Conservation (phyloP, 64 coral and sea anemone species). For the Hydrozoanthus tunicans region DNA sequence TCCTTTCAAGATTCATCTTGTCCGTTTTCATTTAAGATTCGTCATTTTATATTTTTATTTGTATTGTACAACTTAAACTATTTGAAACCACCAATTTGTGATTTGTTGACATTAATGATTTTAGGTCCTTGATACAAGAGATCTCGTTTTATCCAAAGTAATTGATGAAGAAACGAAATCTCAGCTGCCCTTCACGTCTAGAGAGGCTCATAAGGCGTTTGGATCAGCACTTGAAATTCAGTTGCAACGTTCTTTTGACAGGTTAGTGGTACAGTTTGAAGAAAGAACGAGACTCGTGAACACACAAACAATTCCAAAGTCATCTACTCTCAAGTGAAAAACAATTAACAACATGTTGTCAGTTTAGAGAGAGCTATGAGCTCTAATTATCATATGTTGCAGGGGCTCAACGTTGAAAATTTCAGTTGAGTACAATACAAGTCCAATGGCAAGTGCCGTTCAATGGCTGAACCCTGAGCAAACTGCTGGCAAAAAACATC, state of each 20-base stretch:
- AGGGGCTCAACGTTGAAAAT: slow-evolving; percentile 65
- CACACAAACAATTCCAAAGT: background rate
- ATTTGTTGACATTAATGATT: background rate
- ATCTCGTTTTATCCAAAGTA: slow-evolving; percentile 59
- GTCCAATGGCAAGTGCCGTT: slow-evolving; percentile 65
- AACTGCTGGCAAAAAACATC: slow-evolving; percentile 87
- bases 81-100: background rate
- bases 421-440: slow-evolving; percentile 76
- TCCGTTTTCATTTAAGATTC: background rate
- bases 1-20: too few relatives aligned
- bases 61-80: background rate
- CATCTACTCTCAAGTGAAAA: background rate
- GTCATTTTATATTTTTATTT: background rate
- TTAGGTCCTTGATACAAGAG: slow-evolving; percentile 82
- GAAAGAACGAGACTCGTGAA: background rate
- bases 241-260: slow-evolving; percentile 54
- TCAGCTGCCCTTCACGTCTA: slow-evolving; percentile 42
- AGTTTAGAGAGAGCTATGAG: background rate
- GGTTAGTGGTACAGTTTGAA: slow-evolving; percentile 14
- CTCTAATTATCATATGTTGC: background rate
- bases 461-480: slow-evolving; percentile 89
- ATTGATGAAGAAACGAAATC: slow-evolving; percentile 43
- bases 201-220: slow-evolving; percentile 74
- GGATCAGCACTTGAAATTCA: slow-evolving; percentile 75
- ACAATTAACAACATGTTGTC: background rate